Percentiles rank a stretch among this genome's conserved stretches.
These are phyloP conservation scores for Argyresthia goedartella DNA, from an alignment of 2,888 invertebrate species.

Conservation along the genomic window DNA sequence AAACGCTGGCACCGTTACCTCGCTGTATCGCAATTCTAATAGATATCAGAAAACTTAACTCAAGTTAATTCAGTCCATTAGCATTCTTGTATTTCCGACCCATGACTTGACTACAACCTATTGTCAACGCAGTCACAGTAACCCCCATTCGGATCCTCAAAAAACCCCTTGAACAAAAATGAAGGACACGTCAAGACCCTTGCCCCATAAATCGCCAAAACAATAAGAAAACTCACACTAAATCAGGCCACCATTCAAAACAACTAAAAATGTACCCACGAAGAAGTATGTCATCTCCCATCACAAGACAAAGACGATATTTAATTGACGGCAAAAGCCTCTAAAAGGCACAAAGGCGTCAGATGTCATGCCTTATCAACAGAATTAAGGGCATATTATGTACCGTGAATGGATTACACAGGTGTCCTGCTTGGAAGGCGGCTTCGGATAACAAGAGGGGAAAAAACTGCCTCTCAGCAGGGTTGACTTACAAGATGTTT, in stretches of 20 bases:
- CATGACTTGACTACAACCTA: too few species aligned
- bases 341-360: slow-evolving; percentile 49
- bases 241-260: slow-evolving; percentile 64
- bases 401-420: slow-evolving; percentile 66
- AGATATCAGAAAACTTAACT: too few species aligned
- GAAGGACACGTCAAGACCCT: too few species aligned
- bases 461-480: slow-evolving; percentile 19
- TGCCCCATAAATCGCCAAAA: slow-evolving; percentile 38
- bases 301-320: slow-evolving; percentile 52
- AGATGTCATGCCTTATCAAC: slow-evolving; percentile 67
- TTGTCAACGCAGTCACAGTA: too few species aligned
- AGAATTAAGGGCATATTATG: slow-evolving; percentile 66
- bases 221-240: slow-evolving; percentile 47
- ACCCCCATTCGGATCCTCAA: too few species aligned
- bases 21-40: too few species aligned
- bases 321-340: slow-evolving; percentile 58
- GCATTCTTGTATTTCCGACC: too few species aligned
- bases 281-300: slow-evolving; percentile 56
- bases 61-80: too few species aligned
- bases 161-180: too few species aligned
- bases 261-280: slow-evolving; percentile 16
- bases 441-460: slow-evolving; percentile 7
- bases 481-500: too few species aligned
- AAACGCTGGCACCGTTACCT: too few species aligned
- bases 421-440: slow-evolving; percentile 39